Evolutionary conservation across 2,797 vertebrate genomes (phyloP).

Genomic region (Lacerta viridis): DNA sequence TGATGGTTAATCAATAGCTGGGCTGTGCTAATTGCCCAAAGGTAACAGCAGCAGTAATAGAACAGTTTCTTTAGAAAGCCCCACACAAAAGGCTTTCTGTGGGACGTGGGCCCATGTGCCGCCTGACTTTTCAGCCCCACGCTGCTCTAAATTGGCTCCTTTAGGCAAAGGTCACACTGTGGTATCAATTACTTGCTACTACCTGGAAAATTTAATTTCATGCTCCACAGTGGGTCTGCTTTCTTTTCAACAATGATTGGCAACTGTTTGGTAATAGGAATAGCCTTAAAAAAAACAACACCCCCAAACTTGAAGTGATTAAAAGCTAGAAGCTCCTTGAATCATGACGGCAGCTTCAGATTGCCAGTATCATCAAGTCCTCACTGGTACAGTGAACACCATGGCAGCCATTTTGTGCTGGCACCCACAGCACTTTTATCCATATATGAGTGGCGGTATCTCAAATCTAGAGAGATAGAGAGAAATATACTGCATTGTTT

Average conservation of each 20-base stretch:
- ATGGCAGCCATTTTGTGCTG: too few species aligned
- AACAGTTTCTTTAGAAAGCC: constrained; percentile 24
- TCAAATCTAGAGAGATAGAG: too few species aligned
- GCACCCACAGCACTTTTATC: too few species aligned
- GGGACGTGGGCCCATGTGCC: constrained; percentile 44
- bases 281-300: background rate
- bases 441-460: too few species aligned
- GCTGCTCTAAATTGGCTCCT: constrained; percentile 62
- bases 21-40: constrained; percentile 41
- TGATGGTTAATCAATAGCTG: constrained; percentile 34
- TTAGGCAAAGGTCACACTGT: constrained; percentile 72
- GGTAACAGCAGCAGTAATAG: background rate
- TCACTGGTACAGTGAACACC: too few species aligned
- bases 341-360: constrained; percentile 52
- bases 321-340: constrained; percentile 56
- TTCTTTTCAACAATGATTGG: constrained; percentile 75
- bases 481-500: constrained; percentile 29
- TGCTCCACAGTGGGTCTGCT: constrained; percentile 74
- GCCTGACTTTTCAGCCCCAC: constrained; percentile 21
- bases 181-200: constrained; percentile 79
- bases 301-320: constrained; percentile 46
- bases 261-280: constrained; percentile 73
- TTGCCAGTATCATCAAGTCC: constrained; percentile 7
- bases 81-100: constrained; percentile 13
- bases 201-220: constrained; percentile 83